Percentiles rank a stretch among this genome's conserved stretches.
Conservation (phyloP, 2,888 invertebrate species). For the Monopis laevigella region DNA sequence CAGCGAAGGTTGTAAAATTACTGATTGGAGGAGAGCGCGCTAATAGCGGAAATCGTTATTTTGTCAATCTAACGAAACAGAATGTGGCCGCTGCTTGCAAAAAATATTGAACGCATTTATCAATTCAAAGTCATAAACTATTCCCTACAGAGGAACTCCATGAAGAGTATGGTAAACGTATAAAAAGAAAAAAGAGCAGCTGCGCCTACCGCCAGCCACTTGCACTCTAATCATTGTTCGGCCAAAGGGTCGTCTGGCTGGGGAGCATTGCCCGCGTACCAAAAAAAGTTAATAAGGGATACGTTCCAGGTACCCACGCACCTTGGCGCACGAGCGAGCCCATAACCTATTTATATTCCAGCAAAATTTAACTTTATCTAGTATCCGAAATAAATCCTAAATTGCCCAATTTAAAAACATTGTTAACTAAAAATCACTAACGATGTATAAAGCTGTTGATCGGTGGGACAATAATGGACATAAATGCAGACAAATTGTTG, state of each 20-base stretch:
- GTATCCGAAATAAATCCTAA: not conserved
- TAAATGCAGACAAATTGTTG: slow-evolving; percentile 24
- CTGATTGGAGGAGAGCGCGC: too few relatives aligned
- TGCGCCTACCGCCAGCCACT: slow-evolving; percentile 57
- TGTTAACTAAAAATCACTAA: not conserved
- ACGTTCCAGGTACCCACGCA: slow-evolving; percentile 51
- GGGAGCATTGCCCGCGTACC: slow-evolving; percentile 47
- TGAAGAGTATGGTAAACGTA: not conserved
- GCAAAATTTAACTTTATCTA: not conserved
- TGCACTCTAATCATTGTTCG: slow-evolving; percentile 51
- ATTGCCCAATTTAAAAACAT: slow-evolving; percentile 9
- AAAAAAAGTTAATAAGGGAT: slow-evolving; percentile 43
- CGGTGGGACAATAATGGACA: slow-evolving; percentile 13
- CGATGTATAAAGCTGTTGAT: not conserved
- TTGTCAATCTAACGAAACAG: too few relatives aligned
- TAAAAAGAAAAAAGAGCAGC: slow-evolving; percentile 58
- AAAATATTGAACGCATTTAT: too few relatives aligned
- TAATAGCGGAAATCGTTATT: too few relatives aligned
- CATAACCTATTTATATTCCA: slow-evolving; percentile 3
- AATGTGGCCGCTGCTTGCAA: too few relatives aligned
- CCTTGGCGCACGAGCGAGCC: slow-evolving; percentile 10
- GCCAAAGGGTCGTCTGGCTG: slow-evolving; percentile 53
- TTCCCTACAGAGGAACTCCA: slow-evolving; percentile 3
- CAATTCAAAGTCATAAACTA: slow-evolving; percentile 8
- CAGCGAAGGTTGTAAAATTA: too few relatives aligned